Evolutionary conservation across 2,797 vertebrate species (phyloP).

Genomic region (Halcyon smyrnensis): DNA sequence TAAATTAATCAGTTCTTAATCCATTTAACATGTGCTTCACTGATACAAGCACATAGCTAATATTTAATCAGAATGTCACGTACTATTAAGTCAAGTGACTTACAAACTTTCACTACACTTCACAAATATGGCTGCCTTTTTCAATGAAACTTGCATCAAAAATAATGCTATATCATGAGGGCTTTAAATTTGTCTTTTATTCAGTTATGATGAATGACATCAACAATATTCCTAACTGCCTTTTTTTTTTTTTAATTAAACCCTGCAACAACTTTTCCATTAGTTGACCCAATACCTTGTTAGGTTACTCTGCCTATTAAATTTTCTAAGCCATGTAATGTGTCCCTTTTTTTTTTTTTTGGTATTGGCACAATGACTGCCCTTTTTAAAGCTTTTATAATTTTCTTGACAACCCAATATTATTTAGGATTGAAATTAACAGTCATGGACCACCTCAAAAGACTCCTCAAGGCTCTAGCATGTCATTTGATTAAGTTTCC

Average conservation of each 20-base stretch:
- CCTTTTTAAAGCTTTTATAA: not conserved
- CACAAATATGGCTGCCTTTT: not conserved
- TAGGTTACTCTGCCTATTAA: not conserved
- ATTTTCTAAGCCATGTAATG: not conserved
- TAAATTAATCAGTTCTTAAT: slow-evolving; percentile 72
- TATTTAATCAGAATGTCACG: slow-evolving; percentile 57
- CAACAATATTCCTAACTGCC: accelerated
- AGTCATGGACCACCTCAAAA: not conserved
- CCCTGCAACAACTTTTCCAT: not conserved
- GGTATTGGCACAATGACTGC: not conserved
- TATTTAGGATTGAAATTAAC: not conserved
- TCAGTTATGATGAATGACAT: not conserved
- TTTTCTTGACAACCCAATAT: not conserved
- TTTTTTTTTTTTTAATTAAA: not conserved
- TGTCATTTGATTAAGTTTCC: not conserved
- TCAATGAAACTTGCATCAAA: not conserved
- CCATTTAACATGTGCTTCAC: slow-evolving; percentile 63
- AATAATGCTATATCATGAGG: not conserved
- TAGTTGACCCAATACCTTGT: not conserved
- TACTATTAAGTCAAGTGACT: slow-evolving; percentile 15
- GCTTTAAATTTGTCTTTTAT: not conserved
- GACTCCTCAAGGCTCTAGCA: not conserved
- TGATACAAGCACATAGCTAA: slow-evolving; percentile 59
- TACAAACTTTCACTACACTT: slow-evolving; percentile 2
- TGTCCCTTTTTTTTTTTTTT: not conserved